Percentiles rank a stretch among this genome's conserved stretches.
Conservation (phyloP, 2,797 vertebrate species). For the Leptatherina wallacei region DNA sequence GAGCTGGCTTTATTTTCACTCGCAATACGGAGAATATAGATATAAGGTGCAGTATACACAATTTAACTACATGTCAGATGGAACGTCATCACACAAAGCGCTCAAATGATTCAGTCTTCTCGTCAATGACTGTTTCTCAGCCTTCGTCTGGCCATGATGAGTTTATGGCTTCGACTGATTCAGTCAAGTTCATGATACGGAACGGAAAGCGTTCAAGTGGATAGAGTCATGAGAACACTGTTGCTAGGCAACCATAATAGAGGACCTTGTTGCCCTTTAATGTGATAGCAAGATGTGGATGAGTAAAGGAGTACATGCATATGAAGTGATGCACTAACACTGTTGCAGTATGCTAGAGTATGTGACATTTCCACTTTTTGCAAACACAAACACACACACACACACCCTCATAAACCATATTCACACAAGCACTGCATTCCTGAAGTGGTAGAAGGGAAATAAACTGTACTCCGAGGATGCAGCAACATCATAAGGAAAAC, state of each 20-base stretch:
- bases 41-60: neutral
- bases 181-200: slow-evolving; percentile 26
- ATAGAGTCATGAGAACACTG: slow-evolving; percentile 31
- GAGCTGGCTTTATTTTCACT: neutral
- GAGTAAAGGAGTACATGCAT: slow-evolving; percentile 18
- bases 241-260: slow-evolving; percentile 56
- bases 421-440: neutral
- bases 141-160: slow-evolving; percentile 29
- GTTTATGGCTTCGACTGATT: slow-evolving; percentile 8
- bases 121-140: neutral
- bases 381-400: neutral
- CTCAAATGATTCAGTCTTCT: slow-evolving; percentile 1
- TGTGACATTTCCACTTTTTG: neutral
- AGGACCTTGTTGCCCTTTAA: slow-evolving; percentile 33
- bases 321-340: slow-evolving; percentile 1
- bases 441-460: neutral
- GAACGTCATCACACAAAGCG: neutral
- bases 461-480: neutral
- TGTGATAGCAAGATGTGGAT: slow-evolving; percentile 27
- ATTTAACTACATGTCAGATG: neutral
- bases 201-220: slow-evolving; percentile 34
- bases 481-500: neutral
- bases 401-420: neutral
- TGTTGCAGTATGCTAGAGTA: neutral
- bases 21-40: neutral